These are phyloP conservation scores for Leptinotarsa haldemani DNA, from an alignment of 2,888 invertebrate species.

Conservation along the genomic window DNA sequence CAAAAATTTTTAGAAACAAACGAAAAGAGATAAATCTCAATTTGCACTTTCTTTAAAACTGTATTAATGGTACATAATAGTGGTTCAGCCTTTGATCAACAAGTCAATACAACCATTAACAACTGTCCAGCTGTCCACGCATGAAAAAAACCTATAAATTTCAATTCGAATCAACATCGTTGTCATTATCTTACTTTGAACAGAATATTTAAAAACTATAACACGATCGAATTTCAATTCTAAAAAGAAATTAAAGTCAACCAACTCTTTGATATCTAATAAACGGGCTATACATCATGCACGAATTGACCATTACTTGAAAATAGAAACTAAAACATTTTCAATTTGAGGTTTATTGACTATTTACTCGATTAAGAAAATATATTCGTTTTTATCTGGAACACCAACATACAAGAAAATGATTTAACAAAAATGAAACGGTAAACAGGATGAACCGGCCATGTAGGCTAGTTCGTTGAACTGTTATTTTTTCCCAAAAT, in stretches of 20 bases:
- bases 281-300: neutral
- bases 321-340: neutral
- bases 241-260: neutral
- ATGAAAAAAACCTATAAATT: no score
- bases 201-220: neutral
- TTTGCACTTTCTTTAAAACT: no score
- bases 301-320: neutral
- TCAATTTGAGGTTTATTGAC: neutral
- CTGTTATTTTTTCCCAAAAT: neutral
- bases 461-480: constrained; percentile 4
- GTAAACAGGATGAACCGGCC: neutral
- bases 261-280: neutral
- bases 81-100: no score
- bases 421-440: neutral
- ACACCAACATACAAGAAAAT: neutral
- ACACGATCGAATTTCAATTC: neutral
- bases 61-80: no score
- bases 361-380: constrained; percentile 1
- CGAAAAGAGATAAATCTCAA: no score
- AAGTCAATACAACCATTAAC: neutral
- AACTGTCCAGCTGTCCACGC: neutral
- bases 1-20: no score
- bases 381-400: constrained; percentile 6
- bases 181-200: neutral
- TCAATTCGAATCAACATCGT: neutral